Evolutionary conservation across 1,140 invertebrate genomes (phyloP), one percentile per base, ranked within the genome.

Genomic region (Temnothorax curvispinosus): DNA sequence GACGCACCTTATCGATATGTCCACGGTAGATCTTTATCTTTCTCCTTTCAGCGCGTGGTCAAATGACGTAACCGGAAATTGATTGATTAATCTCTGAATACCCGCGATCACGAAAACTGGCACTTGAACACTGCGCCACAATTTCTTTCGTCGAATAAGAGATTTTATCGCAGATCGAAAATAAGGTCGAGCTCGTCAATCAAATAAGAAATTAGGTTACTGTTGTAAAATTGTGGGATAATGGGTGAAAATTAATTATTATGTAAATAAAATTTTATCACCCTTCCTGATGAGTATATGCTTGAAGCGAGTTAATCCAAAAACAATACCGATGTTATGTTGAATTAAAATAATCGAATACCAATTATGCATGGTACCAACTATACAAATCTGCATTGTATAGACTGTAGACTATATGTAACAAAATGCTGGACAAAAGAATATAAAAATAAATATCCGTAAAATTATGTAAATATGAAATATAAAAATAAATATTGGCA

Each of bases 1-100:
- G 32, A 74, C 41, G 44, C 56, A 11, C 41, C 41, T 60, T 58
- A 54, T 74, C 41, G 41, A 56, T 47, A 74, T 18, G 58, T 7
- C 32, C 8, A 8, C n/a, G 21, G 9, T 58, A 32, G 38, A 5
- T 13, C 32, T 21, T 11, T 8, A 58, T 60, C 35, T 35, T 18
- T 44, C 5, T 6, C n/a, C 38, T 41, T 50, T 41, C 9, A 15
- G 3, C 8, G 13, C 3, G 5, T 21, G 35, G 11, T 11, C 21
- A 47, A 15, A 44, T 82, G 41, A 82, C 41, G 27, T 56, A 72
- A 82, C 13, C 35, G 62, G n/a, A 54, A 41, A 54, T 54, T 41
- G 64, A 69, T 44, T 8, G 15, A 47, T 44, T 27, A 5, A 60
- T 58, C 41, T 11, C 6, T 1, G 50, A 52, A 9, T 11, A 18